These are phyloP conservation scores for Diaphora mendica DNA, from an alignment of 2,888 invertebrate genomes.

Conservation along the genomic window DNA sequence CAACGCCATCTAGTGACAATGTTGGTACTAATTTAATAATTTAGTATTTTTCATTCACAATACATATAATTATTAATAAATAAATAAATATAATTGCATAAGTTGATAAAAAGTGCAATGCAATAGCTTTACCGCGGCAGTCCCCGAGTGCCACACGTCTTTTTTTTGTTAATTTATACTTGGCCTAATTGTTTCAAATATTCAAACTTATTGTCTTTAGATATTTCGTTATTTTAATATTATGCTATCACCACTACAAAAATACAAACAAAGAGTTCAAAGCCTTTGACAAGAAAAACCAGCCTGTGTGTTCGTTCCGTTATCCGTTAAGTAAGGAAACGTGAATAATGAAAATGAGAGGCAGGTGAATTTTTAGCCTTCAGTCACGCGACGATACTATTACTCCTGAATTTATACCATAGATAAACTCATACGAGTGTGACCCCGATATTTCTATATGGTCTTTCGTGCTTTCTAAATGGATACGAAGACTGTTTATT, in stretches of 20 bases:
- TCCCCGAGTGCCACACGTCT: no score
- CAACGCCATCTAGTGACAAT: no score
- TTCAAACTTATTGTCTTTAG: background rate
- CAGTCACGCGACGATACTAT: conserved; percentile 53
- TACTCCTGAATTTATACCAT: conserved; percentile 48
- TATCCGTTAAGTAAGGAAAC: conserved; percentile 21
- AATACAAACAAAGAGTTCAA: background rate
- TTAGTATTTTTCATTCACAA: no score
- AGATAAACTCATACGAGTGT: conserved; percentile 42
- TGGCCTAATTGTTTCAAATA: no score
- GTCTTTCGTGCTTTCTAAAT: background rate
- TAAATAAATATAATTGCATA: no score
- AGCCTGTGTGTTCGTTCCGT: conserved; percentile 2
- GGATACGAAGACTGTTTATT: background rate
- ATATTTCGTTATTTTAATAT: background rate
- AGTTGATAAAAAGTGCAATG: no score
- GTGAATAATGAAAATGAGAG: conserved; percentile 36
- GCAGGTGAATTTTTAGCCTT: conserved; percentile 37
- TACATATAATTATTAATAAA: no score
- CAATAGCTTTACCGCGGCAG: no score
- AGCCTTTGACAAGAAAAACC: conserved; percentile 7
- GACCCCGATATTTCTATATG: conserved; percentile 36
- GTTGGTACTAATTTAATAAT: no score
- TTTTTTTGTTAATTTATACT: no score
- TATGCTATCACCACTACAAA: background rate